Conservation (phyloP, 2,113 vertebrate genomes). For the Cololabis saira region DNA sequence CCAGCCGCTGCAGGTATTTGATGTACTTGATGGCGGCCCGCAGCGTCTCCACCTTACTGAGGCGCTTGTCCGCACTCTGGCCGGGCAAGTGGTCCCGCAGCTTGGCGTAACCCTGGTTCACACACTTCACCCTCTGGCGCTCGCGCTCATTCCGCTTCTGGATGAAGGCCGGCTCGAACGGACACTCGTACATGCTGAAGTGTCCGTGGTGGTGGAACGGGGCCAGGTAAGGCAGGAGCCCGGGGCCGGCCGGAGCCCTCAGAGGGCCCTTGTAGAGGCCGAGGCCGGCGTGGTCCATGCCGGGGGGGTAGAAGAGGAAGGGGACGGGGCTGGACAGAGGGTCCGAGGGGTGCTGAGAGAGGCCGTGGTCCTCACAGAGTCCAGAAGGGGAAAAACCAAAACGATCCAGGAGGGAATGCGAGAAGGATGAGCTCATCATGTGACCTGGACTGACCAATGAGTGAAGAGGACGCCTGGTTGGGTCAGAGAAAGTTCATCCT, state of each 20-base stretch:
- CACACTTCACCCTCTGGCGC: conserved; percentile 85
- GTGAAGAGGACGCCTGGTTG: not conserved
- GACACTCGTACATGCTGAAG: conserved; percentile 82
- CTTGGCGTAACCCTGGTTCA: conserved; percentile 87
- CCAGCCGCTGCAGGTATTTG: conserved; percentile 84
- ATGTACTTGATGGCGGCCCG: conserved; percentile 88
- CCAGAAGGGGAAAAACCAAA: conserved; percentile 62
- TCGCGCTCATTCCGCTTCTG: conserved; percentile 89
- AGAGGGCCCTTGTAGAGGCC: conserved; percentile 74
- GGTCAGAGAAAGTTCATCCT: not conserved
- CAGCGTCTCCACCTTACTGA: conserved; percentile 90
- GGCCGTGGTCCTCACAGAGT: conserved; percentile 43
- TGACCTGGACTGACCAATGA: not conserved
- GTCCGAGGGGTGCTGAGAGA: conserved; percentile 43
- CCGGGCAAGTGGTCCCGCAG: conserved; percentile 85
- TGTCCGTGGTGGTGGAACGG: conserved; percentile 80
- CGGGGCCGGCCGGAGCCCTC: conserved; percentile 26
- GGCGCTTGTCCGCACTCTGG: conserved; percentile 75
- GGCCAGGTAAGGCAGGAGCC: conserved; percentile 78
- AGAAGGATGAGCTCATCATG: conserved; percentile 69
- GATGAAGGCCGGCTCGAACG: conserved; percentile 86
- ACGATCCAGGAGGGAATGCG: conserved; percentile 66
- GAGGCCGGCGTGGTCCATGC: conserved; percentile 48
- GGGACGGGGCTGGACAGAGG: conserved; percentile 66
- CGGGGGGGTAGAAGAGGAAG: conserved; percentile 76